Evolutionary conservation across 2,888 invertebrate genomes (phyloP), one percentile per base, ranked within the genome.

Genomic region (Fissipunctia ypsillon): DNA sequence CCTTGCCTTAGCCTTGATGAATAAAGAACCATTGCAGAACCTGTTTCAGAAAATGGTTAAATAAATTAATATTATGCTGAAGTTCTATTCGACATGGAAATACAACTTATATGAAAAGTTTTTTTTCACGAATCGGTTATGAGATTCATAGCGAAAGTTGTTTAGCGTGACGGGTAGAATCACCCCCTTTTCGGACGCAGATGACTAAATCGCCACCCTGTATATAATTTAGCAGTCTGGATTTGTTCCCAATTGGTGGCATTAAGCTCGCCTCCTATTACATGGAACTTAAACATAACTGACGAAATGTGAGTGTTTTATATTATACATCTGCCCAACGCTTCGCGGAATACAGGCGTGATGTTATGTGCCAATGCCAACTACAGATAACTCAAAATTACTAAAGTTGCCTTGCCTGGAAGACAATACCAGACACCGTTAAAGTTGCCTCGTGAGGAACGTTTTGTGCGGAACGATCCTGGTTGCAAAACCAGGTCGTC

Each of bases 1-100:
- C 50, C 35, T 73, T 73, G 61, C n/a, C 25, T 12, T 14, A 76
- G 14, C 50, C 35, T 73, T 73, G 61, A 52, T 77, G 54, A 73
- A 77, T 73, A 50, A n/a, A n/a, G 3, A 79, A 66, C 54, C 54
- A 50, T 43, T 50, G 43, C 25, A 41, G 22, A 52, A 64, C 0
- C 6, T 59, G n/a, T 25, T 73, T 25, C 16, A 12, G 31, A 65
- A 59, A 54, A 25, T 6, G 1, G 14, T 31, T 41, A 28, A 50
- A 41, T n/a, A 50, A 48, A 31, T 64, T 64, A 35, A 50, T 31
- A 48, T n/a, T 31, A 16, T 31, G n/a, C 31, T n/a, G n/a, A n/a
- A 16, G 31, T 48, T n/a, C 9, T 63, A 16, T 31, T 28, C 9
- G 4, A 22, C 22, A 22, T 45, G 14, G 12, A 31, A 22, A 14